Conservation (phyloP, 2,888 invertebrate genomes). For the Cordilura impudica region DNA sequence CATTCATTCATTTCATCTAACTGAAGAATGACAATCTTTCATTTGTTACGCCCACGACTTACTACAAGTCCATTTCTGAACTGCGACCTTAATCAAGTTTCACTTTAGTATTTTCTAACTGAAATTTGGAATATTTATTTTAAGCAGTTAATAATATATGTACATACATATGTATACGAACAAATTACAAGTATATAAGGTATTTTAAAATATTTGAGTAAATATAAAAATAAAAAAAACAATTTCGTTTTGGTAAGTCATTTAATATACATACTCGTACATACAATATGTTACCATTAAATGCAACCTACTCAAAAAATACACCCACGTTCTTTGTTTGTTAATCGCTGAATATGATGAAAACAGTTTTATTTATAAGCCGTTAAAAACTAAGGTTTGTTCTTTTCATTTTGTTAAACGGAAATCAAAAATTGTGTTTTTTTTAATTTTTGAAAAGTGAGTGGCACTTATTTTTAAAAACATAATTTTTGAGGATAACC, state of each 20-base stretch:
- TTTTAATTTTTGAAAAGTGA: slow-evolving; percentile 17
- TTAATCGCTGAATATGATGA: slow-evolving; percentile 44
- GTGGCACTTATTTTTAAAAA: too few species aligned
- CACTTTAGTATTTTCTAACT: slow-evolving; percentile 2
- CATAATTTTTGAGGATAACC: too few species aligned
- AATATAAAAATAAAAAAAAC: background rate
- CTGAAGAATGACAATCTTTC: slow-evolving; percentile 14
- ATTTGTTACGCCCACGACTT: slow-evolving; percentile 21
- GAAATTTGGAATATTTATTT: background rate
- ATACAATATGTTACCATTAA: slow-evolving; percentile 19
- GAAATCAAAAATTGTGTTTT: slow-evolving; percentile 43
- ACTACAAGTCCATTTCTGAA: background rate
- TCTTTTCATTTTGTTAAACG: slow-evolving; percentile 5
- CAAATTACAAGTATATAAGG: too few species aligned
- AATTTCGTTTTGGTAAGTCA: background rate
- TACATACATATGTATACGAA: too few species aligned
- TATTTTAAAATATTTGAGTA: too few species aligned
- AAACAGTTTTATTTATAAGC: slow-evolving; percentile 31
- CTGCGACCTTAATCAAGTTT: background rate
- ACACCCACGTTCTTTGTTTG: slow-evolving; percentile 54
- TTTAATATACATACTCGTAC: background rate
- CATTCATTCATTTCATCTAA: background rate
- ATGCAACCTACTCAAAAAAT: slow-evolving; percentile 50
- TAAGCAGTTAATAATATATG: too few species aligned
- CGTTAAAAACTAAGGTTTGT: background rate